Percentiles rank a stretch among this genome's conserved stretches.
Evolutionary conservation across 2,888 invertebrate genomes (phyloP).

Genomic region (Pyrochroa serraticornis): DNA sequence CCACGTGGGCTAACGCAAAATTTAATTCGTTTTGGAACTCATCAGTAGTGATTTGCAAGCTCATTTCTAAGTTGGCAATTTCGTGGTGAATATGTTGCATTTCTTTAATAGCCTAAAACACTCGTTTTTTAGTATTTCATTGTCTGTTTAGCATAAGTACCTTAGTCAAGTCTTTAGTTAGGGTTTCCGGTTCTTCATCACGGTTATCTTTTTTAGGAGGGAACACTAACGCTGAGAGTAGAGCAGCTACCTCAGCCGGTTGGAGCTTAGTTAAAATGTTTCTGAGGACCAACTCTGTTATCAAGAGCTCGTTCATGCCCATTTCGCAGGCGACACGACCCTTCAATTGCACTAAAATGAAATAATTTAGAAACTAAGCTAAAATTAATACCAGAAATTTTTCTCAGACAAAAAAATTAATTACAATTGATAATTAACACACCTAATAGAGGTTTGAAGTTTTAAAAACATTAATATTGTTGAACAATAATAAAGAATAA

Average conservation of each 20-base stretch:
- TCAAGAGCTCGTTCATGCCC: slow-evolving; percentile 86
- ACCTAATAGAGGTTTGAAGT: not conserved
- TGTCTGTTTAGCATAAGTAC: slow-evolving; percentile 46
- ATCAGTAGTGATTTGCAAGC: slow-evolving; percentile 63
- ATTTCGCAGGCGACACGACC: slow-evolving; percentile 88
- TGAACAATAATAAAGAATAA: no score
- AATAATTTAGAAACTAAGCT: slow-evolving; percentile 1
- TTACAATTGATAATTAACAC: not conserved
- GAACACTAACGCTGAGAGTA: slow-evolving; percentile 92
- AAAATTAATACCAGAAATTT: no score
- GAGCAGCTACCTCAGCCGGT: slow-evolving; percentile 91
- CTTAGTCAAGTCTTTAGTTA: slow-evolving; percentile 66
- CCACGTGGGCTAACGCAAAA: slow-evolving; percentile 92
- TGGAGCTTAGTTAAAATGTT: slow-evolving; percentile 86
- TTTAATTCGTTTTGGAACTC: slow-evolving; percentile 71
- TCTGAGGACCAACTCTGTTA: slow-evolving; percentile 92
- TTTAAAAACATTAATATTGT: not conserved
- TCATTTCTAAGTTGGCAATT: slow-evolving; percentile 70
- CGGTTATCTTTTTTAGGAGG: slow-evolving; percentile 68
- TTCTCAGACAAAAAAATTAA: not conserved
- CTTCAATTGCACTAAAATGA: slow-evolving; percentile 72
- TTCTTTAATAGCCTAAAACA: slow-evolving; percentile 69
- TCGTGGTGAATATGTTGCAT: slow-evolving; percentile 73
- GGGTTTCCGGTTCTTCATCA: slow-evolving; percentile 29
- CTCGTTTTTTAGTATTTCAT: no score